Conservation (phyloP, 2,113 vertebrate genomes). For the Alectura lathami region DNA sequence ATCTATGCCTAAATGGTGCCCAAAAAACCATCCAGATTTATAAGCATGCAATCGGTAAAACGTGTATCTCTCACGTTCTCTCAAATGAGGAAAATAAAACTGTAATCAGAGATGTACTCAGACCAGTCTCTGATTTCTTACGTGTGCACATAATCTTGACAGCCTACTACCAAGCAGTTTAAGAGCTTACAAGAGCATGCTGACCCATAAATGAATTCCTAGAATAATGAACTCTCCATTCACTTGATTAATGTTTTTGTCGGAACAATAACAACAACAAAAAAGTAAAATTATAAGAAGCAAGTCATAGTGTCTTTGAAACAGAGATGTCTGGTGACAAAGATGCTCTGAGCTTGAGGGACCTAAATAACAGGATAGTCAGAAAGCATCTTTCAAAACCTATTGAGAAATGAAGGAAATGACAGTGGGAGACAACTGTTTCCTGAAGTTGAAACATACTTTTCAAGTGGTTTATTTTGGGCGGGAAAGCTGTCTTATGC, state of each 20-base stretch:
- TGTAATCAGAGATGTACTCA: neutral
- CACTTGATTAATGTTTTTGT: neutral
- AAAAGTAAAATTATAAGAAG: neutral
- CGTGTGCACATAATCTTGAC: neutral
- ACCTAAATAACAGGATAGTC: neutral
- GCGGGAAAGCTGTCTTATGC: neutral
- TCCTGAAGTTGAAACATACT: neutral
- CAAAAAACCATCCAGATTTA: neutral
- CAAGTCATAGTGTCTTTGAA: neutral
- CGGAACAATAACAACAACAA: neutral
- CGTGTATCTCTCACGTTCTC: neutral
- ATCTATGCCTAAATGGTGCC: neutral
- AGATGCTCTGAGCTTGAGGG: neutral
- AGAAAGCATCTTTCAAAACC: neutral
- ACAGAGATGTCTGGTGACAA: neutral
- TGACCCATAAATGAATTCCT: neutral
- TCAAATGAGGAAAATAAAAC: neutral
- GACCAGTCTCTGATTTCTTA: neutral
- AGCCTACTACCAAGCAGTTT: neutral
- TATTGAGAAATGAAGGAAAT: neutral
- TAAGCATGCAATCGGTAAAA: neutral
- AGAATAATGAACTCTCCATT: neutral
- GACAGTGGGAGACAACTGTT: neutral
- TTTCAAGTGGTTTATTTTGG: neutral
- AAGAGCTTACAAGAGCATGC: neutral